Percentiles rank a stretch among this genome's conserved stretches.
These are phyloP conservation scores for Chrysemys picta DNA, from an alignment of 2,113 vertebrate species.

Conservation along the genomic window DNA sequence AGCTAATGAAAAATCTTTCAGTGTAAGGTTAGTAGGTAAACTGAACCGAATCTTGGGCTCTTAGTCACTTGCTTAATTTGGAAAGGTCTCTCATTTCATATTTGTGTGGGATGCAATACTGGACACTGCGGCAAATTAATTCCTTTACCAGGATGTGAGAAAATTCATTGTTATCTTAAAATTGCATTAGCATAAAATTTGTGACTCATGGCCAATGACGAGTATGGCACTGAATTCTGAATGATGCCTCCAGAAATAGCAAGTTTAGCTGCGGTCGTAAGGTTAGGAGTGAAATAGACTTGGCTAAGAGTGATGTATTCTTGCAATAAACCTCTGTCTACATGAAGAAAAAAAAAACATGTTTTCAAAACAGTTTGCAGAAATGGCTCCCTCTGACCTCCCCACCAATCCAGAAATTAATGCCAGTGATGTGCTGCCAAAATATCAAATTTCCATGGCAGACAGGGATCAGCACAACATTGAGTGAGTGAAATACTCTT, in stretches of 20 bases:
- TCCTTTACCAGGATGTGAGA: slow-evolving; percentile 30
- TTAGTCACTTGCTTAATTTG: slow-evolving; percentile 55
- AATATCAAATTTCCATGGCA: neutral
- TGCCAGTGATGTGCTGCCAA: neutral
- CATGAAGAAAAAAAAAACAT: neutral
- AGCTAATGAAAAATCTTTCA: slow-evolving; percentile 16
- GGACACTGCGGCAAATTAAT: neutral
- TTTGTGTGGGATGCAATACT: slow-evolving; percentile 9
- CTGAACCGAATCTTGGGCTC: slow-evolving; percentile 43
- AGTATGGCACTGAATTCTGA: neutral
- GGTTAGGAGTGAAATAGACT: neutral
- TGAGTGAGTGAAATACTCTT: neutral
- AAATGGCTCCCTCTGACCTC: neutral
- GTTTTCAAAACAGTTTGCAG: neutral
- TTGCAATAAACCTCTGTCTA: accelerated
- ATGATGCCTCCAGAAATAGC: slow-evolving; percentile 16
- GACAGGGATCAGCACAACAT: neutral
- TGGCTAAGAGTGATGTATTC: neutral
- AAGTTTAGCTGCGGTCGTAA: neutral
- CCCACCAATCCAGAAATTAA: neutral
- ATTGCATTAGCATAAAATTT: slow-evolving; percentile 36
- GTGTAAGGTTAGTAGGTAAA: slow-evolving; percentile 19
- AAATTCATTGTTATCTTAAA: slow-evolving; percentile 49
- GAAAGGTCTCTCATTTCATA: slow-evolving; percentile 35
- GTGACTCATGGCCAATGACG: slow-evolving; percentile 7